A percentile compares a stretch with the other conserved stretches of the same genome.
Evolutionary conservation across 2,888 invertebrate species (phyloP).

Genomic region (Bembecia ichneumoniformis): DNA sequence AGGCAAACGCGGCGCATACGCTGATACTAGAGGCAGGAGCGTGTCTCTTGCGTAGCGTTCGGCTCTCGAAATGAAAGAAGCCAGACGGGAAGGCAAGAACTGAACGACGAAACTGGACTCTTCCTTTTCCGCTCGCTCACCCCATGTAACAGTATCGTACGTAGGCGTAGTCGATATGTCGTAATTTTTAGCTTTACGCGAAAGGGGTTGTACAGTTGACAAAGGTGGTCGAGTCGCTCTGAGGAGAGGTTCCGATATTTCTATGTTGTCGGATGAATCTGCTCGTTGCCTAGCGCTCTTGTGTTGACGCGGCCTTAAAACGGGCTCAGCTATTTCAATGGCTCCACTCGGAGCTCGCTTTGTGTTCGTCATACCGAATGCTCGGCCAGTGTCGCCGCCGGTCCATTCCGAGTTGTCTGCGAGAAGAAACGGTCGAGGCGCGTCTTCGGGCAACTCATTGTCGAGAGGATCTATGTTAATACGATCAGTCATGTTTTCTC

Average conservation of each 20-base stretch:
- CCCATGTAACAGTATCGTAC: constrained; percentile 40
- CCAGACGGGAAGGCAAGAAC: constrained; percentile 82
- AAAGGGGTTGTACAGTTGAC: constrained; percentile 33
- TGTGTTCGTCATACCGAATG: constrained; percentile 74
- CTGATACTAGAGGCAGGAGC: constrained; percentile 81
- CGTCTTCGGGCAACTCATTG: constrained; percentile 57
- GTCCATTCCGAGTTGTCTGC: constrained; percentile 68
- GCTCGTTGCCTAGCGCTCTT: constrained; percentile 67
- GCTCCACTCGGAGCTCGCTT: constrained; percentile 53
- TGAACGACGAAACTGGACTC: constrained; percentile 77
- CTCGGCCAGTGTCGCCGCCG: constrained; percentile 70
- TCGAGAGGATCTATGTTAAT: constrained; percentile 41
- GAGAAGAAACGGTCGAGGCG: constrained; percentile 47
- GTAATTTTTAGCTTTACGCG: constrained; percentile 59
- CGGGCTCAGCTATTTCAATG: constrained; percentile 82
- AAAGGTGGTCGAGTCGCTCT: constrained; percentile 56
- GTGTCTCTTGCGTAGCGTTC: constrained; percentile 86
- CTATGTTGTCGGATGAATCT: constrained; percentile 63
- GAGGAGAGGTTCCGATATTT: constrained; percentile 78
- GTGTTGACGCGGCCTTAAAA: constrained; percentile 75
- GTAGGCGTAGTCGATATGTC: constrained; percentile 52
- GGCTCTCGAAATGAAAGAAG: constrained; percentile 84
- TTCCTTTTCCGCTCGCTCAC: constrained; percentile 45
- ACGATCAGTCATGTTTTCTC: constrained; percentile 36
- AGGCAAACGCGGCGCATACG: constrained; percentile 82